Percentiles rank a stretch among this genome's conserved stretches.
Evolutionary conservation across 2,113 vertebrate species (phyloP).

Genomic region (Thalassoma bifasciatum): DNA sequence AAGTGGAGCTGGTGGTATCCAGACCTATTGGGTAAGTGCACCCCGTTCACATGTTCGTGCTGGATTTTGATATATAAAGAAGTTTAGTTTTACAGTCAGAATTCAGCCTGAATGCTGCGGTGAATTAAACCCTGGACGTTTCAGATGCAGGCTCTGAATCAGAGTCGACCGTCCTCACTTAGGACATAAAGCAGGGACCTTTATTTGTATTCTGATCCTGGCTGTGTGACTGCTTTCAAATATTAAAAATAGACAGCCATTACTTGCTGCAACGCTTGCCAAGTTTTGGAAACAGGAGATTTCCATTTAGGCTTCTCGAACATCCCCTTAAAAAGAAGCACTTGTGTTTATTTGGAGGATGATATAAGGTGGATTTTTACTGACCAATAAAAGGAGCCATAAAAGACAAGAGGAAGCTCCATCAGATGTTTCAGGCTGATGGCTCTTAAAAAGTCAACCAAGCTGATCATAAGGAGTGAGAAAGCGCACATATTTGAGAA

Average conservation of each 20-base stretch:
- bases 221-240: slow-evolving; percentile 14
- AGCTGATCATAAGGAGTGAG: background rate
- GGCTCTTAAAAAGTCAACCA: background rate
- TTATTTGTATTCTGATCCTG: slow-evolving; percentile 37
- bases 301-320: slow-evolving; percentile 15
- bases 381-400: slow-evolving; percentile 25
- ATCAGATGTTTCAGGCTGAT: background rate
- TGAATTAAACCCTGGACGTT: slow-evolving; percentile 18
- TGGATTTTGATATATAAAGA: background rate
- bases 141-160: slow-evolving; percentile 17
- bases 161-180: slow-evolving; percentile 33
- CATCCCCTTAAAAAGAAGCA: slow-evolving; percentile 50
- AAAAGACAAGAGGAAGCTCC: slow-evolving; percentile 8
- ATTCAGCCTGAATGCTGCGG: background rate
- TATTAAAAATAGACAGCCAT: slow-evolving; percentile 29
- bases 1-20: slow-evolving; percentile 99
- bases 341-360: slow-evolving; percentile 34
- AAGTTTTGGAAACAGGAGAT: slow-evolving; percentile 26
- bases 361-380: slow-evolving; percentile 29
- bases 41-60: rapidly evolving
- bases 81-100: background rate
- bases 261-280: slow-evolving; percentile 20
- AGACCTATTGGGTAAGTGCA: slow-evolving; percentile 95
- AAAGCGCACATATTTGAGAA: background rate
- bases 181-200: slow-evolving; percentile 13